Evolutionary conservation across 2,113 vertebrate species (phyloP).

Genomic region (Cyanistes caeruleus): DNA sequence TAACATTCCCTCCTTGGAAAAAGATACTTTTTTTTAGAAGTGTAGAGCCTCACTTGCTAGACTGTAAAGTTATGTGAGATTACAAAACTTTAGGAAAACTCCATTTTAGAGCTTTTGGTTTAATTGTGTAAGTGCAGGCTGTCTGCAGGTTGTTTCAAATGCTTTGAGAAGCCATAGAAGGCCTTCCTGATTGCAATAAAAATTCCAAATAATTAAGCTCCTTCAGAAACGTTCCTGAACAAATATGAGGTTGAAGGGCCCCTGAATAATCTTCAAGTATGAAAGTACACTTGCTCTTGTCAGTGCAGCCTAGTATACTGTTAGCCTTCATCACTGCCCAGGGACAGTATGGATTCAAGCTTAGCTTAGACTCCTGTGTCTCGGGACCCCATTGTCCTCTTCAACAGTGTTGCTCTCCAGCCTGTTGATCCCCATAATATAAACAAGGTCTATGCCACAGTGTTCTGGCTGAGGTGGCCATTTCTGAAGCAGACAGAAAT

Average conservation of each 20-base stretch:
- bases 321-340: neutral
- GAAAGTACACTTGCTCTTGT: neutral
- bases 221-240: neutral
- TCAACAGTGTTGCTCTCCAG: neutral
- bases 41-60: neutral
- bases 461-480: neutral
- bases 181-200: neutral
- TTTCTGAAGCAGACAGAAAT: neutral
- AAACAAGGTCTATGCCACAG: neutral
- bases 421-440: neutral
- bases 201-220: neutral
- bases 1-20: neutral
- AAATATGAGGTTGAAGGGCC: neutral
- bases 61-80: neutral
- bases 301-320: neutral
- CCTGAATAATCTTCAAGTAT: neutral
- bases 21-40: neutral
- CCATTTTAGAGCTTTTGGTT: neutral
- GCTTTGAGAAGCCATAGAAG: neutral
- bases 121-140: neutral
- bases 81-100: neutral
- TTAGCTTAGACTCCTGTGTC: neutral
- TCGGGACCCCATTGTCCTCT: neutral
- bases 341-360: neutral
- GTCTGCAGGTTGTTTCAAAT: neutral